Base-by-base conservation (phyloP, 2,113 vertebrate species). In the Piaya cayana region DNA sequence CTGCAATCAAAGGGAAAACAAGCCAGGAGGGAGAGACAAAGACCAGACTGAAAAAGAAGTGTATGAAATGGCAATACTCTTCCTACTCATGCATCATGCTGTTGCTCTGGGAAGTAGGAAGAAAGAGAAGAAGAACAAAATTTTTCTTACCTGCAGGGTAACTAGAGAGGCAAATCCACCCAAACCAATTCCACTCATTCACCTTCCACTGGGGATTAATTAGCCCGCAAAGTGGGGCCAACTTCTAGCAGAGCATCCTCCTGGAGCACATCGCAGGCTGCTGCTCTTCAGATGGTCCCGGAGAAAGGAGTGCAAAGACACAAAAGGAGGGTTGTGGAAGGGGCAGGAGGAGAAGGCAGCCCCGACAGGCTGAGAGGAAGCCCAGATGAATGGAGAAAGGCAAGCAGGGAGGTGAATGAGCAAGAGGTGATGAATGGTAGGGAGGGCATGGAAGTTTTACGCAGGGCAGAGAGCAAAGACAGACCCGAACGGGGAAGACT, bases 391-490 rank as follows among this genome's bases (percentile, higher is more conserved):
- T 68, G 89, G 69, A 74, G 79, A 45, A 88, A 85, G 70, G 71
- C 78, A 94, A 87, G 79, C 45, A 83, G 78, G 55, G 63, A 47
- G 25, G 93, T 91, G 95, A 94, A 96, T 94, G 86, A 96, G 90
- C 88, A 77, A 56, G 74, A 82, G 63, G 82, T 78, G 67, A 90
- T 96, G 85, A 95, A 94, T 94, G 90, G 93, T 55, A 50, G 79
- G 55, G 90, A 93, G 86, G 83, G 88, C 92, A 95, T 12, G 43
- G 37, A 86, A 87, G 88, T 91, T 87, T 88, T 80, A 86, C 93
- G 76, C 21, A 94, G 92, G 94, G 69, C 95, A 96, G 93, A 96
- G 82, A 95, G 96, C 96, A 95, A 88, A 95, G 83, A 36, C 69
- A 75, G 94, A 92, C 60, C 72, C 95, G 94, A 97, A 96, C 93